Evolutionary conservation across 2,888 invertebrate genomes (phyloP).

Genomic region (Micoletzkya japonica): DNA sequence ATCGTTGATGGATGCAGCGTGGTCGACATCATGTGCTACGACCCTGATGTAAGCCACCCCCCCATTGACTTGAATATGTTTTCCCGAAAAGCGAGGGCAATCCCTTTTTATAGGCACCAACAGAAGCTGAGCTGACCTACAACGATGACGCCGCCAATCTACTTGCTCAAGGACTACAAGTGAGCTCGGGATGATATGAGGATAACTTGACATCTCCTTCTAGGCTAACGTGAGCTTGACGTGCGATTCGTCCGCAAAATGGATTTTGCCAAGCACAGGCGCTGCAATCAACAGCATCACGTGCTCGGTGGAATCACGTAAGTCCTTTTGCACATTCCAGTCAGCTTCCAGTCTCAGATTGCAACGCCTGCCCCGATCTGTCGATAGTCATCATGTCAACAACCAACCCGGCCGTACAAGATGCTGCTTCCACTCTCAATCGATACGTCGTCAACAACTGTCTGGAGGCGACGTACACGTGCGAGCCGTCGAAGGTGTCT

Average conservation of each 20-base stretch:
- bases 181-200: background rate
- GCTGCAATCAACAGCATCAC: constrained; percentile 9
- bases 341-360: background rate
- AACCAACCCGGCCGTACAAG: constrained; percentile 23
- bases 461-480: constrained; percentile 41
- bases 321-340: background rate
- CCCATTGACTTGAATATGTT: too few relatives aligned
- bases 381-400: constrained; percentile 5
- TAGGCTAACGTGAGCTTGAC: constrained; percentile 8
- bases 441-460: constrained; percentile 38
- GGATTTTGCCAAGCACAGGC: background rate
- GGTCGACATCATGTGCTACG: constrained; percentile 17
- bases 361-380: constrained; percentile 5
- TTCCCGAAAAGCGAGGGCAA: too few relatives aligned
- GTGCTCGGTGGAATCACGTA: constrained; percentile 9
- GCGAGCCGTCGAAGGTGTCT: constrained; percentile 38
- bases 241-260: constrained; percentile 10
- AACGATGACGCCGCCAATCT: background rate
- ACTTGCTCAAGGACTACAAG: constrained; percentile 2
- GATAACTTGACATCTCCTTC: background rate
- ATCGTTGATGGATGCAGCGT: constrained; percentile 22
- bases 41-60: constrained; percentile 13
- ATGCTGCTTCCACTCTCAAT: constrained; percentile 46
- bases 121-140: constrained; percentile 10
- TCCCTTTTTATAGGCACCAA: background rate